Conservation (phyloP, 1,140 invertebrate genomes). For the Penaeus chinensis region DNA sequence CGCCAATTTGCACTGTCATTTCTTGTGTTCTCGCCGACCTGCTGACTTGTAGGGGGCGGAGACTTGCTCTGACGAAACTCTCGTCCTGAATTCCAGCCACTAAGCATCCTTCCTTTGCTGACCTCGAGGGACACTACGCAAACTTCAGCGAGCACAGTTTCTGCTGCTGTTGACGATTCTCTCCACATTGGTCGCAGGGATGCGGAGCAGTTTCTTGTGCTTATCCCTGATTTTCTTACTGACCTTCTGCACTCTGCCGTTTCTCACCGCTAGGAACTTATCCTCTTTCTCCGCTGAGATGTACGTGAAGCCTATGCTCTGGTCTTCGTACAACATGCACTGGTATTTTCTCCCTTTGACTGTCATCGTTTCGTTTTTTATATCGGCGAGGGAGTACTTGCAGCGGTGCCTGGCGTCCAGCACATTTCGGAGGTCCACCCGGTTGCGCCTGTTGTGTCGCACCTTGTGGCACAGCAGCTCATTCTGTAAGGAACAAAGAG, state of each 20-base stretch:
- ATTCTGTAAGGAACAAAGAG: not conserved
- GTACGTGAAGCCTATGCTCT: conserved; percentile 16
- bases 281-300: conserved; percentile 15
- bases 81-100: no score
- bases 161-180: no score
- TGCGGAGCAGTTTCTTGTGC: not conserved
- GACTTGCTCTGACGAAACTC: no score
- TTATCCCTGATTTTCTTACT: not conserved
- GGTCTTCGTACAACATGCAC: conserved; percentile 24
- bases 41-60: no score
- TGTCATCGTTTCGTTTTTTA: not conserved
- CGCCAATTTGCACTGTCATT: no score
- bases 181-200: no score
- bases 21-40: no score
- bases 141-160: no score
- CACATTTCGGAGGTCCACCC: not conserved
- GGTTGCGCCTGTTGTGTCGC: not conserved
- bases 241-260: conserved; percentile 19
- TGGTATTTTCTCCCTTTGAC: not conserved
- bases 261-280: conserved; percentile 26
- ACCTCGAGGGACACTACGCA: no score
- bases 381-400: not conserved
- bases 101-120: no score
- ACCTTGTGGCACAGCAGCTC: not conserved
- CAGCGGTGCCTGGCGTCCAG: not conserved